Percentiles rank a stretch among this genome's conserved stretches.
Evolutionary conservation across 2,113 vertebrate species (phyloP).

Genomic region (Isichthys henryi): DNA sequence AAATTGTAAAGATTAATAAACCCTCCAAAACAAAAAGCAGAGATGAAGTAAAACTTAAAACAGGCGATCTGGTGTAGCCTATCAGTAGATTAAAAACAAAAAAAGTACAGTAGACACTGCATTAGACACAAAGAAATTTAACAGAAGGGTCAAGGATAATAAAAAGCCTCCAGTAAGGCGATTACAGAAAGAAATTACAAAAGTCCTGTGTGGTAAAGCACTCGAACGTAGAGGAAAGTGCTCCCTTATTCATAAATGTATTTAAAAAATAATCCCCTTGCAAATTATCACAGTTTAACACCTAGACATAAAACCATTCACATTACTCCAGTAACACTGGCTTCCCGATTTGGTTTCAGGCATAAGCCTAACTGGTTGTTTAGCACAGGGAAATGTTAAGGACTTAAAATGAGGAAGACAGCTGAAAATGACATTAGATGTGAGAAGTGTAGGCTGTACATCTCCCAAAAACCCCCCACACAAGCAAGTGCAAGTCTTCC

Average conservation of each 20-base stretch:
- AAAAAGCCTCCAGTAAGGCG: neutral
- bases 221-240: neutral
- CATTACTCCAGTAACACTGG: neutral
- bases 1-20: conserved; percentile 10
- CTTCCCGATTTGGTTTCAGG: neutral
- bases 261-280: neutral
- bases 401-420: neutral
- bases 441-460: neutral
- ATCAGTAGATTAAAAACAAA: conserved; percentile 15
- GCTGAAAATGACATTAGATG: neutral
- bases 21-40: conserved; percentile 9
- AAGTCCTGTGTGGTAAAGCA: neutral
- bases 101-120: conserved; percentile 22
- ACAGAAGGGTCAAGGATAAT: neutral
- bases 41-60: conserved; percentile 10
- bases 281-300: neutral
- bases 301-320: neutral
- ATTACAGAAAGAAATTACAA: neutral
- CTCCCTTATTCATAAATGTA: neutral
- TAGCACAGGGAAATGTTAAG: neutral
- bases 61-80: neutral
- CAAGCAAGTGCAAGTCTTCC: neutral
- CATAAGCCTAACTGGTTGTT: neutral
- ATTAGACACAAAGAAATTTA: neutral
- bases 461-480: neutral